Evolutionary conservation across 2,113 vertebrate genomes (phyloP), one percentile per base, ranked within the genome.

Genomic region (Leptobrachium leishanense): DNA sequence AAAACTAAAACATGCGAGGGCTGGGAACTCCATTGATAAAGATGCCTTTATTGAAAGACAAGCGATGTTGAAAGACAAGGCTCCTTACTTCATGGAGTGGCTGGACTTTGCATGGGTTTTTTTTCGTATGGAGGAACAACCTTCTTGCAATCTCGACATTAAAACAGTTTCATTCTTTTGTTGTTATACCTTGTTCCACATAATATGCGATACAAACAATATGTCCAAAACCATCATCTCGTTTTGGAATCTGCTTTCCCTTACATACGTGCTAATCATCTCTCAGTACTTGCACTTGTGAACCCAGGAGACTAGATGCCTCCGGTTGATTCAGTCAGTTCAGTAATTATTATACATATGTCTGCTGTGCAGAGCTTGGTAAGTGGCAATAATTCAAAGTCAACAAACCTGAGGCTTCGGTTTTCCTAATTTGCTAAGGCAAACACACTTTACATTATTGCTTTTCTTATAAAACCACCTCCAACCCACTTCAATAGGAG

Each of bases 371-470:
- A 41, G 50, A 13, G 50, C 3, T 46, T 72, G 46, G 7, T 40
- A 55, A 72, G 46, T 55, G 50, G 70, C 50, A 72, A 55, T 55
- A 72, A 55, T 72, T 55, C 20, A 72, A 72, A 72, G 46, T 72
- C 70, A 72, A 72, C 50, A 72, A 41, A 72, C 31, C 50, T 41
- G 44, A 72, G 50, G 50, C 50, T 72, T 72, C 50, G 46, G 31
- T 72, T 55, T 72, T 72, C 5, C 70, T 72, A 72, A 55, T 72
- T 55, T 72, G 46, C 20, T 31, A 71, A 54, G 50, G 44, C 46
- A 64, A 64, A 64, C 62, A 64, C 62, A 71, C 44, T 71, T 46
- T 69, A 71, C 44, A n/a, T 54, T 71, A 71, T 71, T 71, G 69
- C 69, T 71, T 71, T 71, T 71, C 46, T 54, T 39, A 40, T 54